These are phyloP conservation scores for Deroplatys truncata DNA, from an alignment of 2,888 invertebrate species.

Conservation along the genomic window DNA sequence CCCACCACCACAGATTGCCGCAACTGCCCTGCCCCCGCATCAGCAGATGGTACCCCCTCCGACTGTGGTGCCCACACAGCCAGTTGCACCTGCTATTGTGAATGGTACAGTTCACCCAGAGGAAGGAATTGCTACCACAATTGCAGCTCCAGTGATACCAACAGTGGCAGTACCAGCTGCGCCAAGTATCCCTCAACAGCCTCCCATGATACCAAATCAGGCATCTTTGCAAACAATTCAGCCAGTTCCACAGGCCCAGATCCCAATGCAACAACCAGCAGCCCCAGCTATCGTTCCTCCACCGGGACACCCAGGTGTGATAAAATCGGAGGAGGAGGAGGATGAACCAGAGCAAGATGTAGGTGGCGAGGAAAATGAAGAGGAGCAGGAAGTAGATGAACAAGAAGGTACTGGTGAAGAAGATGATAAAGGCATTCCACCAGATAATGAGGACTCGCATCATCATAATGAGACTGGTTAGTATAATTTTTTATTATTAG, in stretches of 20 bases:
- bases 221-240: not conserved
- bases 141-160: constrained; percentile 24
- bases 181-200: constrained; percentile 9
- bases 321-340: constrained; percentile 32
- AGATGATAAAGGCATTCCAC: constrained; percentile 12
- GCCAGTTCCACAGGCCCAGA: constrained; percentile 2
- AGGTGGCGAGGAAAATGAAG: constrained; percentile 40
- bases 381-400: constrained; percentile 35
- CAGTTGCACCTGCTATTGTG: constrained; percentile 41
- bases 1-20: not conserved
- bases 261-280: constrained; percentile 29
- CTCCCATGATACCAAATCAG: constrained; percentile 2
- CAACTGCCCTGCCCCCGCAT: constrained; percentile 5
- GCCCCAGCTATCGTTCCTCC: constrained; percentile 34
- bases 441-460: constrained; percentile 22
- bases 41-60: constrained; percentile 21
- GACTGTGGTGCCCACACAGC: constrained; percentile 26
- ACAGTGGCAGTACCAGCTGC: constrained; percentile 11
- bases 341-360: constrained; percentile 41
- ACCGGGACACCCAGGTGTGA: not conserved
- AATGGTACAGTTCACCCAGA: constrained; percentile 45
- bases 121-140: constrained; percentile 38
- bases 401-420: constrained; percentile 17
- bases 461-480: constrained; percentile 24
- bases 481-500: not conserved